These are phyloP conservation scores for Melanophora roralis DNA, from an alignment of 2,888 invertebrate genomes.

Conservation along the genomic window DNA sequence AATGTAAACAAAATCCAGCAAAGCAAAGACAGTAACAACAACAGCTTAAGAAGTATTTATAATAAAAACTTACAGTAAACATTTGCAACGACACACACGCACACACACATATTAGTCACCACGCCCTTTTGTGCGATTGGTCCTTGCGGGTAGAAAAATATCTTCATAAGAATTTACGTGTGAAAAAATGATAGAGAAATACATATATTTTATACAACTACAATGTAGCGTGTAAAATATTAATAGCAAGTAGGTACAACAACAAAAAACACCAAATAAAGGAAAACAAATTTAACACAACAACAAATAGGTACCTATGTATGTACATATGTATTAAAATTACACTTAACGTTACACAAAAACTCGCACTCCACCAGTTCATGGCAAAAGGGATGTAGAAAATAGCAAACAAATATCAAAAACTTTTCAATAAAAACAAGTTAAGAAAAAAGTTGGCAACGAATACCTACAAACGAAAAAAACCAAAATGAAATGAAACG, in stretches of 20 bases:
- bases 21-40: neutral
- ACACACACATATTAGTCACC: slow-evolving; percentile 64
- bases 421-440: slow-evolving; percentile 36
- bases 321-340: neutral
- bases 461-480: neutral
- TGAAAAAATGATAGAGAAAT: slow-evolving; percentile 74
- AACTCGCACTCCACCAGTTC: neutral
- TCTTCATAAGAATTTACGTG: slow-evolving; percentile 75
- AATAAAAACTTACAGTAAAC: neutral
- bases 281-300: neutral
- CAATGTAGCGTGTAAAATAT: slow-evolving; percentile 48
- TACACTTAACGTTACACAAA: slow-evolving; percentile 13
- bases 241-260: slow-evolving; percentile 12
- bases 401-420: slow-evolving; percentile 9
- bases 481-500: slow-evolving; percentile 13
- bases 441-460: slow-evolving; percentile 35
- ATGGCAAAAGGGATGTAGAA: slow-evolving; percentile 46
- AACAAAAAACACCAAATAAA: neutral
- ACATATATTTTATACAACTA: slow-evolving; percentile 45
- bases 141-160: slow-evolving; percentile 75
- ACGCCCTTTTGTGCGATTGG: slow-evolving; percentile 75
- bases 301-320: slow-evolving; percentile 16
- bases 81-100: neutral
- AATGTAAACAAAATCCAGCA: slow-evolving; percentile 40
- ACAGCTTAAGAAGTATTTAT: slow-evolving; percentile 30